phyloP scores from a whole-genome alignment of 2,888 invertebrate genomes.

The Polietes domitor region DNA sequence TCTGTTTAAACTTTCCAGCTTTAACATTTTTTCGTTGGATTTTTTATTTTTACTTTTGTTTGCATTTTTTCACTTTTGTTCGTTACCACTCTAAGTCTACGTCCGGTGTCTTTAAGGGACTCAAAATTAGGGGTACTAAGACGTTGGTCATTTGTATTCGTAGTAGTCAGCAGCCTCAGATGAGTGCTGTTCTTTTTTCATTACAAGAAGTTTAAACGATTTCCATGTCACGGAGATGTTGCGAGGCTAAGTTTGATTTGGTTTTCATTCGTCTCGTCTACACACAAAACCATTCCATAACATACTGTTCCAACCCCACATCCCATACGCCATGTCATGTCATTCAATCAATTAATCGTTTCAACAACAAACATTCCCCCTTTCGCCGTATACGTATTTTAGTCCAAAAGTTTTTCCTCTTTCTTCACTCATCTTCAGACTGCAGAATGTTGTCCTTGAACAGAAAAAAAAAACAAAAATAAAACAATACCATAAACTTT shows the following conservation, averaged over 20 bases:
- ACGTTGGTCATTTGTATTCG: no score
- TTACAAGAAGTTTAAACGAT: no score
- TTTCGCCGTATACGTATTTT: background rate
- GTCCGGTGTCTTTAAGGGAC: no score
- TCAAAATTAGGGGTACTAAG: no score
- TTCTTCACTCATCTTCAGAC: background rate
- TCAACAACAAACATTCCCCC: background rate
- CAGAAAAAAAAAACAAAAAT: no score
- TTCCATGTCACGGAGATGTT: conserved; percentile 7
- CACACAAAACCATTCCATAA: conserved; percentile 63
- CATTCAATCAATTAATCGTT: conserved; percentile 18
- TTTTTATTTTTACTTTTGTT: background rate
- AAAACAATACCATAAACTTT: background rate
- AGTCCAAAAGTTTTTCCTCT: background rate
- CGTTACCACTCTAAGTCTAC: background rate
- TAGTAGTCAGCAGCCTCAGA: no score
- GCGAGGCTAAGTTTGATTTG: conserved; percentile 77
- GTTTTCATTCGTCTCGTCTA: conserved; percentile 80
- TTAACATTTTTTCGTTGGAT: background rate
- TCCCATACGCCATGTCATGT: background rate
- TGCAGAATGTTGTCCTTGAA: background rate
- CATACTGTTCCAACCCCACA: conserved; percentile 56
- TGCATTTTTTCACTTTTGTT: background rate
- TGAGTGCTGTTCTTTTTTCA: no score
- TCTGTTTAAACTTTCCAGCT: background rate